A percentile compares a stretch with the other conserved stretches of the same genome.
Evolutionary conservation across 2,888 invertebrate species (phyloP).

Genomic region (Molorchus minor): DNA sequence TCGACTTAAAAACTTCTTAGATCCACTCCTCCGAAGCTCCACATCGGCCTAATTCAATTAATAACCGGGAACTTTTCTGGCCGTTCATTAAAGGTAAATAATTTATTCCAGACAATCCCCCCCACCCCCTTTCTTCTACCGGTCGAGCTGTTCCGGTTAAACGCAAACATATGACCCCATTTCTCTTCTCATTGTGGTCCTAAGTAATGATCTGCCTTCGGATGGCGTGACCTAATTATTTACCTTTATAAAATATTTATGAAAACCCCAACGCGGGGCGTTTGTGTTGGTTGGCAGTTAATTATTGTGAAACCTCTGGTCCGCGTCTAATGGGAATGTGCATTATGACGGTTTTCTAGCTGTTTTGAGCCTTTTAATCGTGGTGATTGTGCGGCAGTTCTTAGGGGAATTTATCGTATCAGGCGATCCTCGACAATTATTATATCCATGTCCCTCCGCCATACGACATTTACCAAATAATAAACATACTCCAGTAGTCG

Average conservation of each 20-base stretch:
- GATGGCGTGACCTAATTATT: constrained; percentile 27
- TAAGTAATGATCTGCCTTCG: constrained; percentile 16
- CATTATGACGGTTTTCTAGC: no score
- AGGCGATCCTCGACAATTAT: no score
- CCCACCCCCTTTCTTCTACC: background rate
- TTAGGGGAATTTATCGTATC: no score
- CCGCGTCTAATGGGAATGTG: no score
- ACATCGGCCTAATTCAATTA: background rate
- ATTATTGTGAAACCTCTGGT: background rate
- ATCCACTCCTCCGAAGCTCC: background rate
- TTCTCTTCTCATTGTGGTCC: constrained; percentile 18
- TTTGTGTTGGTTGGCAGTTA: constrained; percentile 16
- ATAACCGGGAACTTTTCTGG: background rate
- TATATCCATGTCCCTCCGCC: no score
- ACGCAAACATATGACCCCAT: constrained; percentile 16
- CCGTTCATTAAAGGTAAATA: background rate
- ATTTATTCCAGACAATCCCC: background rate
- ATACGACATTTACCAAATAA: no score
- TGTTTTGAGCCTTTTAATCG: no score
- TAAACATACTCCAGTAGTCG: no score
- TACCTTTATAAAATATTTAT: constrained; percentile 31
- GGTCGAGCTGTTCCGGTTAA: background rate
- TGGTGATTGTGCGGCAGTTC: no score
- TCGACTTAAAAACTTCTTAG: no score
- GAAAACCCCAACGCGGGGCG: constrained; percentile 5